phyloP scores from a whole-genome alignment of 2,113 vertebrate genomes.

The Chlamydotis undulata region DNA sequence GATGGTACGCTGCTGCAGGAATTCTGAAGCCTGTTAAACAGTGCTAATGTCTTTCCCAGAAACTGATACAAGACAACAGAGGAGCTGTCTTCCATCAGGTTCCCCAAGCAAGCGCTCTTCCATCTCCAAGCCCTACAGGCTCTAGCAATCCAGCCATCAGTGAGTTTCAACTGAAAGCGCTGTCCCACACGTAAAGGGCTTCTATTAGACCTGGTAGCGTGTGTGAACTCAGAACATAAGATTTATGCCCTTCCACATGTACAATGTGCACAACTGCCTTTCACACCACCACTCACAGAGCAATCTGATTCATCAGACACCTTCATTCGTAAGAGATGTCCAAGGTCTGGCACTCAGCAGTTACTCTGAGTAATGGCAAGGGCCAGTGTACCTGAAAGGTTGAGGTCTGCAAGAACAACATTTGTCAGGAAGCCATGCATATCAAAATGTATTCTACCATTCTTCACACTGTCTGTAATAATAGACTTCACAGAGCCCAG shows the following conservation, averaged over 20 bases:
- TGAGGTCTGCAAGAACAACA: constrained; percentile 94
- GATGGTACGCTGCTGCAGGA: not conserved
- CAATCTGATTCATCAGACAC: not conserved
- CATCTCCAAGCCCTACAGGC: not conserved
- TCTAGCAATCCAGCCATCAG: not conserved
- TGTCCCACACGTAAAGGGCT: not conserved
- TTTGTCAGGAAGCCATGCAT: constrained; percentile 95
- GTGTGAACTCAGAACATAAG: not conserved
- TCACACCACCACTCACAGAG: not conserved
- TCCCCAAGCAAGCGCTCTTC: not conserved
- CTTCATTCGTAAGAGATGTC: not conserved
- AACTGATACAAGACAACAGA: not conserved
- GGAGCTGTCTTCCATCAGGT: not conserved
- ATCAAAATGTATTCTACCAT: constrained; percentile 92
- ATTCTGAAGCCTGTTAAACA: not conserved
- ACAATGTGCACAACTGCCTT: not conserved
- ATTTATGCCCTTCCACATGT: not conserved
- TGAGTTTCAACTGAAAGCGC: not conserved
- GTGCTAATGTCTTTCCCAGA: not conserved
- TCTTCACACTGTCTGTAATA: constrained; percentile 94
- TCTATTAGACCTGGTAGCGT: accelerated
- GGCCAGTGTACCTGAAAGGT: constrained; percentile 82
- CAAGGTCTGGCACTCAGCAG: not conserved
- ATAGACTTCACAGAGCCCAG: constrained; percentile 95
- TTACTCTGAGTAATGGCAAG: not conserved